Base-by-base conservation (phyloP, 2,113 vertebrate species). In the Nibea coibor region DNA sequence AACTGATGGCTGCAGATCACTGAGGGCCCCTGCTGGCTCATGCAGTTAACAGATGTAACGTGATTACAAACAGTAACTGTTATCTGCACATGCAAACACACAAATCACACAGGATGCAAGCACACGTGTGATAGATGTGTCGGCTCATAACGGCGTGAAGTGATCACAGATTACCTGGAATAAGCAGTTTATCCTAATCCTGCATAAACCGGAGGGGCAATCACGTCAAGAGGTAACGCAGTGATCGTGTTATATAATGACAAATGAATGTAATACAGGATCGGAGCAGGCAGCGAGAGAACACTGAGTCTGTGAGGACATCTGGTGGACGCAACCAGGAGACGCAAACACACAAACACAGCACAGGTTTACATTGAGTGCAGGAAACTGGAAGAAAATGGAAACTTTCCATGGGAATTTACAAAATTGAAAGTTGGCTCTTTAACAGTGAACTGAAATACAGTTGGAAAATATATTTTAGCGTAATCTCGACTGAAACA, bases 11-110 rank as follows among this genome's bases (percentile, higher is more conserved):
- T 20, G 58, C 35, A 11, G 85, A 85, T 75, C 80, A 39, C 78
- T 26, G 89, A 78, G 81, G 86, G 58, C 89, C 88, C 59, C 90
- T 87, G 56, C 75, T 86, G 90, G 90, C 12, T 61, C 35, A 28
- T 1, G 20, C 42, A 15, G 31, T 51, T 54, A 72, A 50, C 79
- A n/a, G n/a, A n/a, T n/a, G 72, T 62, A 9, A 62, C 51, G 67
- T 65, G 67, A 67, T 68, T n/a, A 70, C 35, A 77, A 28, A 12
- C 45, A 16, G 10, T 47, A 9, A 59, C 42, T 62, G 31, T 26
- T 45, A 61, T 47, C 69, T 43, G 7, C 16, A 0, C 15, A 5
- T 53, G 31, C 2, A 45, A 76, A 50, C 14, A 10, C 50, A 69
- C 22, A 53, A 20, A 53, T 35, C 10, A 50, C 24, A 26, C 3